Conservation (phyloP, 2,797 vertebrate species). For the Chaetophractus vellerosus region DNA sequence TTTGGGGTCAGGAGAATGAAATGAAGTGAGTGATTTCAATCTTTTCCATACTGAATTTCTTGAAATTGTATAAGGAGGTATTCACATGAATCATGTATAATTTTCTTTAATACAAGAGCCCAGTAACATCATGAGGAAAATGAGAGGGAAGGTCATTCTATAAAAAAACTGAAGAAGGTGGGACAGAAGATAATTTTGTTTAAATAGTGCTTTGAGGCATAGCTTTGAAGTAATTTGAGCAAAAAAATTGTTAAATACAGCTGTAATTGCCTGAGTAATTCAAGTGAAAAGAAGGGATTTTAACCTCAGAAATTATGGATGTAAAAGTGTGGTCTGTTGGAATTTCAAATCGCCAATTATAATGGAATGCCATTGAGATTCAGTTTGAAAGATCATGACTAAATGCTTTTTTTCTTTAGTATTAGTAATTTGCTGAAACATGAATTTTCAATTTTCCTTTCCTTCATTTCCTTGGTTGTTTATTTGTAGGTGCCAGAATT, state of each 20-base stretch:
- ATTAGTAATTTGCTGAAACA: not conserved
- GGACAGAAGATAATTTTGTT: constrained; percentile 55
- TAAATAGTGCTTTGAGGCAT: constrained; percentile 43
- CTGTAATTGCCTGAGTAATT: constrained; percentile 44
- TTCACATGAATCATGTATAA: not conserved
- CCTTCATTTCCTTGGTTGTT: not conserved
- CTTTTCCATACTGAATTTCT: not conserved
- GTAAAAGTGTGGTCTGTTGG: not conserved
- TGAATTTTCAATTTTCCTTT: not conserved
- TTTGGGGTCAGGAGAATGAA: not conserved
- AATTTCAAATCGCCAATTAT: constrained; percentile 1
- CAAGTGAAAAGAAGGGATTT: constrained; percentile 59
- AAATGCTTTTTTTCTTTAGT: not conserved
- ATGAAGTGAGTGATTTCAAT: not conserved
- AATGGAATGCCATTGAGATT: not conserved
- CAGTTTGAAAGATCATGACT: not conserved
- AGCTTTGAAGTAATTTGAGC: constrained; percentile 58
- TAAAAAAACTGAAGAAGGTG: constrained; percentile 22
- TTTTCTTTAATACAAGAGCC: not conserved
- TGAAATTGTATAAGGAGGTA: not conserved
- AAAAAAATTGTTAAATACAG: constrained; percentile 14
- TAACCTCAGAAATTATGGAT: constrained; percentile 9
- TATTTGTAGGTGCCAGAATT: not conserved
- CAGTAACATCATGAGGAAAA: not conserved
- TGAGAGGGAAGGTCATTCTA: not conserved